A percentile compares a stretch with the other conserved stretches of the same genome.
Evolutionary conservation across 2,797 vertebrate species (phyloP).

Genomic region (Mormyrops boulengeri): DNA sequence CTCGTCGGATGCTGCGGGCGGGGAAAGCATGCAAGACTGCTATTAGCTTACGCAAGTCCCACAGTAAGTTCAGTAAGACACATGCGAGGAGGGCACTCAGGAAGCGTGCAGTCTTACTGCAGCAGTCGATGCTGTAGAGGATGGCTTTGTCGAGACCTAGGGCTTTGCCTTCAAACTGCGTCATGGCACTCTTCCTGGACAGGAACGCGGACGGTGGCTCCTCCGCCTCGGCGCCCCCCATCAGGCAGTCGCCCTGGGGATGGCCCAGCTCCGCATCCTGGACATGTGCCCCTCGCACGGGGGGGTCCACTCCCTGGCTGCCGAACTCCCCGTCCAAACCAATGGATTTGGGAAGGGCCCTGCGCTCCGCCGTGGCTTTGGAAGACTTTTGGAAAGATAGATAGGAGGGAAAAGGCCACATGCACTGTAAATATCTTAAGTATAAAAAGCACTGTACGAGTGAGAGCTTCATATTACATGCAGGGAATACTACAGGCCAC

Average conservation of each 20-base stretch:
- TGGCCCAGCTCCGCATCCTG: conserved; percentile 77
- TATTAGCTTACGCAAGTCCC: neutral
- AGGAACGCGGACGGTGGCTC: conserved; percentile 74
- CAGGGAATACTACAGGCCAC: neutral
- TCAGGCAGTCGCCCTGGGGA: conserved; percentile 74
- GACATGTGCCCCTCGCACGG: conserved; percentile 68
- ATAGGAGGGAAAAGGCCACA: neutral
- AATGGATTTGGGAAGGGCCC: conserved; percentile 69
- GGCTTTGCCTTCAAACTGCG: conserved; percentile 94
- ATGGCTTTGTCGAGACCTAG: conserved; percentile 93
- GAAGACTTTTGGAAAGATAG: conserved; percentile 67
- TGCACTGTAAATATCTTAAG: neutral
- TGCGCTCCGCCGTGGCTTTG: conserved; percentile 82
- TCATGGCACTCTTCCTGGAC: conserved; percentile 81
- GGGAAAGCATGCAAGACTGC: neutral
- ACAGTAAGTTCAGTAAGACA: neutral
- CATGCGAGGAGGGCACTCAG: neutral
- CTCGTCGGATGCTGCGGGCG: conserved; percentile 82
- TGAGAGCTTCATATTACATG: neutral
- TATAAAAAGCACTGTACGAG: neutral
- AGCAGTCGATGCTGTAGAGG: conserved; percentile 97
- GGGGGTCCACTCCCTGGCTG: conserved; percentile 64
- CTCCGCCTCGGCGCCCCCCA: conserved; percentile 74
- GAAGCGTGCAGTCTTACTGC: conserved; percentile 68
- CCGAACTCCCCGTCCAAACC: conserved; percentile 78